These are phyloP conservation scores for Ptychoptera contaminata DNA, from an alignment of 2,888 invertebrate genomes.

Conservation along the genomic window DNA sequence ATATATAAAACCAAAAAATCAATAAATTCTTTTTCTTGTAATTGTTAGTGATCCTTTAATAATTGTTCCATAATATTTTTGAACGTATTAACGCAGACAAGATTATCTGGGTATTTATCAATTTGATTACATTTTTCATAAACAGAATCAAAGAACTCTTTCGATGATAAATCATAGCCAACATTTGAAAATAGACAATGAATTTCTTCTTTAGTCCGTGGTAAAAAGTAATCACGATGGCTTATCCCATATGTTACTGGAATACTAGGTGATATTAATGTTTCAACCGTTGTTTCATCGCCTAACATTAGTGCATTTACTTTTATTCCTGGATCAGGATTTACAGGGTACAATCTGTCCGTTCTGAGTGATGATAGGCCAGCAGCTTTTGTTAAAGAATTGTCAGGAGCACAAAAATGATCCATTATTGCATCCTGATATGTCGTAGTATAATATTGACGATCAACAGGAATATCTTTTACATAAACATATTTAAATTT, in stretches of 20 bases:
- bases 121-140: background rate
- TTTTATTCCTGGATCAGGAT: background rate
- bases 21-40: too few species aligned
- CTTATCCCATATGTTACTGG: background rate
- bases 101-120: background rate
- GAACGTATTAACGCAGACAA: background rate
- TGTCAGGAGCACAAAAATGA: background rate
- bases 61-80: background rate
- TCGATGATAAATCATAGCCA: background rate
- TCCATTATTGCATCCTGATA: background rate
- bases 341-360: background rate
- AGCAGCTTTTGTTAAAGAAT: background rate
- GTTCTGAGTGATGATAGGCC: background rate
- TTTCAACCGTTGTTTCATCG: background rate
- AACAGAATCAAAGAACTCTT: background rate
- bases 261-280: constrained; percentile 1
- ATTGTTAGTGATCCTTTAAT: too few species aligned
- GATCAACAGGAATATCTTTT: background rate
- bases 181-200: background rate
- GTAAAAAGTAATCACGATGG: constrained; percentile 2
- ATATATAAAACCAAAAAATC: too few species aligned
- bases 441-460: background rate
- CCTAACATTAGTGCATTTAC: background rate
- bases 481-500: background rate
- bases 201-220: constrained; percentile 3